These are phyloP conservation scores for Spisula solida DNA, from an alignment of 2,888 invertebrate genomes.

Conservation along the genomic window DNA sequence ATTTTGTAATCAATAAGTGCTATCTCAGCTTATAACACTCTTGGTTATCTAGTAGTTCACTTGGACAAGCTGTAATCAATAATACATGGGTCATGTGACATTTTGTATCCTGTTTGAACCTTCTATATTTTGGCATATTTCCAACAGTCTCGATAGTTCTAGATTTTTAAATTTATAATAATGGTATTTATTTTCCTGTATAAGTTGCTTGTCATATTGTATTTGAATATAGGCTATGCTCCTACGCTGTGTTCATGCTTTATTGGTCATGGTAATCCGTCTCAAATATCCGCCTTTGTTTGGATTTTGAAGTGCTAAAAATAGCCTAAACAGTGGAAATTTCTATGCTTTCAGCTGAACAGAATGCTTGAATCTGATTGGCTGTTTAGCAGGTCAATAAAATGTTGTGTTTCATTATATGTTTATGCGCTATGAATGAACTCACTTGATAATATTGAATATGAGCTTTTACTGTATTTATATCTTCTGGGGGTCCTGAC, in stretches of 20 bases:
- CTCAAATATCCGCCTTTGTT: slow-evolving; percentile 27
- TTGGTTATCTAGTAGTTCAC: not conserved
- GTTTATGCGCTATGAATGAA: slow-evolving; percentile 20
- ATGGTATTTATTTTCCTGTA: not conserved
- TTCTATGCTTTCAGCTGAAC: not conserved
- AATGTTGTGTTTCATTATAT: slow-evolving; percentile 19
- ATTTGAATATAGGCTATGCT: not conserved
- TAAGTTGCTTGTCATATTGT: not conserved
- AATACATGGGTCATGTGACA: slow-evolving; percentile 33
- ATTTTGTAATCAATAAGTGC: not conserved
- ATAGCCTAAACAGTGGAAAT: slow-evolving; percentile 25
- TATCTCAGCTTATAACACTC: slow-evolving; percentile 1
- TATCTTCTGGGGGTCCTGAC: not conserved
- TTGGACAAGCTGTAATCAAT: slow-evolving; percentile 32
- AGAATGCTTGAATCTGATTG: slow-evolving; percentile 39
- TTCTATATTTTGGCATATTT: not conserved
- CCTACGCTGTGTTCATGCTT: not conserved
- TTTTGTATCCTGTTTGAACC: slow-evolving; percentile 41
- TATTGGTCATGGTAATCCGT: not conserved
- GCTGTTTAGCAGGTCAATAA: slow-evolving; percentile 36
- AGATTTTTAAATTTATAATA: slow-evolving; percentile 5
- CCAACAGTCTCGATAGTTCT: slow-evolving; percentile 18
- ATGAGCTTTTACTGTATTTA: not conserved
- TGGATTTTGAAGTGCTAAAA: slow-evolving; percentile 18
- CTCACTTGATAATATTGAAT: not conserved